Evolutionary conservation across 2,113 vertebrate species (phyloP), one percentile per base, ranked within the genome.

Genomic region (Phaethornis superciliosus): DNA sequence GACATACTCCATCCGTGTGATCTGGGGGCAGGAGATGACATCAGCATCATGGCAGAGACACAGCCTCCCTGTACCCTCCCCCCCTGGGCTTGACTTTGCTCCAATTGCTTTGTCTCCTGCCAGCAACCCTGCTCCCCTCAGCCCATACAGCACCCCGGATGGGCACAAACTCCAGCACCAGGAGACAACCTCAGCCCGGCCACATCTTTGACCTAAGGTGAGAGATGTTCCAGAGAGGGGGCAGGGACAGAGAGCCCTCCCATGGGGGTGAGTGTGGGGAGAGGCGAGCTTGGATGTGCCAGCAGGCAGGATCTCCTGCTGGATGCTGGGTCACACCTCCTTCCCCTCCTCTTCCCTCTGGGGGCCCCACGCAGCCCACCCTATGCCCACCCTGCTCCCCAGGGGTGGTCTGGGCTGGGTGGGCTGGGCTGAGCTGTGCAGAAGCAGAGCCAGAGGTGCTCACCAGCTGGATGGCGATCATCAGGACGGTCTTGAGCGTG

Each of bases 381-480:
- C 46, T 47, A 21, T 47, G 46, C 46, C 46, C 46, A 47, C 46
- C 7, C 46, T 19, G 3, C 30, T 37, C 8, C 72, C 35, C 46
- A 0, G 4, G 46, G 52, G 35, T 1, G 1, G 16, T 8, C 17
- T 40, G 28, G 0, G 2, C 79, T 62, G 5, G 21, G 26, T 1
- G 9, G 21, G 47, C 40, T 12, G 3, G 26, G 65, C 20, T 1
- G 63, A 67, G 60, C 58, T 0, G 1, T 0, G 30, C 67, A 28
- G 71, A 58, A 77, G 30, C 67, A 28, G 71, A 58, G 77, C 63
- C 1, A 1, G 9, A 44, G 84, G 40, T 6, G 9, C 99, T 97
- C 97, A 99, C 99, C 99, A 99, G 98, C 98, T 99, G 99, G 97
- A 99, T 99, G 22, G 99, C 99, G 63, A 99, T 99, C 99, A 99